phyloP scores from a whole-genome alignment of 2,888 invertebrate species.

The Eledona agricola region DNA sequence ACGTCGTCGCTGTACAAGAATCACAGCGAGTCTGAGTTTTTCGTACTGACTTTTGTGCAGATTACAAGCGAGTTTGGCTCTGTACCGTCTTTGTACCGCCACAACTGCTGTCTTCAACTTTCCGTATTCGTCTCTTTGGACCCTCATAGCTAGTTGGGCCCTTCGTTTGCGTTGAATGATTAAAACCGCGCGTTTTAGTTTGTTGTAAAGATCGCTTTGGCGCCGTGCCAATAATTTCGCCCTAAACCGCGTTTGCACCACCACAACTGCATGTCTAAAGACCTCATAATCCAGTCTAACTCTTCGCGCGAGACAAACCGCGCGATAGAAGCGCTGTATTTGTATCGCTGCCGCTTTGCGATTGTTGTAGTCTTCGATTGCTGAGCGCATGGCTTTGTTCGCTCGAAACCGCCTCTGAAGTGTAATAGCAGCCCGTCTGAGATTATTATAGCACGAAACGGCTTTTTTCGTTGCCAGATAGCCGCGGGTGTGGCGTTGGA shows the following conservation, averaged over 20 bases:
- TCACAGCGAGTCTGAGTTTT: not conserved
- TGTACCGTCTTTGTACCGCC: conserved; percentile 54
- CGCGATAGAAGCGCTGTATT: no score
- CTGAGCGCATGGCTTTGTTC: conserved; percentile 14
- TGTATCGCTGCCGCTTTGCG: conserved; percentile 45
- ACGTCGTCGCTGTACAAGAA: not conserved
- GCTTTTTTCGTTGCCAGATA: conserved; percentile 3
- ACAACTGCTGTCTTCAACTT: conserved; percentile 40
- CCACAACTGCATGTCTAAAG: conserved; percentile 44
- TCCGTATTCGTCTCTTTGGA: conserved; percentile 47
- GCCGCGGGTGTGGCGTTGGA: not conserved
- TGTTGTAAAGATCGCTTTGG: not conserved
- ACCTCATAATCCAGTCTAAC: conserved; percentile 20
- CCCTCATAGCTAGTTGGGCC: conserved; percentile 46
- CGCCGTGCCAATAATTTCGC: not conserved
- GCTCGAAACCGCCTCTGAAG: conserved; percentile 42
- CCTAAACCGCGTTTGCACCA: conserved; percentile 60
- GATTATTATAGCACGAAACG: not conserved
- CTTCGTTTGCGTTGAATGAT: conserved; percentile 63
- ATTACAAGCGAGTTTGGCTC: conserved; percentile 52
- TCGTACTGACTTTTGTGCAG: conserved; percentile 35
- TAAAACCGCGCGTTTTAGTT: conserved; percentile 42
- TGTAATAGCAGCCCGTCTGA: conserved; percentile 56
- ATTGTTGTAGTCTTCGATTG: conserved; percentile 14
- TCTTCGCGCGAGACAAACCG: no score